These are phyloP conservation scores for Buteo buteo DNA, from an alignment of 2,113 vertebrate genomes.

Conservation along the genomic window DNA sequence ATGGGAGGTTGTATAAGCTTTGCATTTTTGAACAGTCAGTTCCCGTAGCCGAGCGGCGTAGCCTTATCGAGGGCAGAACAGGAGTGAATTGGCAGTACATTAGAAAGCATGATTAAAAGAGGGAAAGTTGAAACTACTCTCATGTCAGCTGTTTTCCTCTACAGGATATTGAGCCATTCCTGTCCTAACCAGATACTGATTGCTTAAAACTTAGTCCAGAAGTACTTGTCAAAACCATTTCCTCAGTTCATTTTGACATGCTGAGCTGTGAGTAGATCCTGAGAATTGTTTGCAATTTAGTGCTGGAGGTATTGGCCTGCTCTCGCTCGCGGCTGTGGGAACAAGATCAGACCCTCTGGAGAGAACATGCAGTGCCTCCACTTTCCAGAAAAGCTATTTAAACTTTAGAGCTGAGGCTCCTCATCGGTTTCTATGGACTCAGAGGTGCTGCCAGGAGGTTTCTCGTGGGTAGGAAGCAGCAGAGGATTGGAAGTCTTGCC, in stretches of 20 bases:
- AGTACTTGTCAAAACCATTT: constrained; percentile 79
- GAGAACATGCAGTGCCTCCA: not conserved
- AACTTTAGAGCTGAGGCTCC: not conserved
- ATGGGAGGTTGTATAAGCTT: constrained; percentile 42
- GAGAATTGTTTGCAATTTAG: constrained; percentile 51
- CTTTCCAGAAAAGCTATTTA: not conserved
- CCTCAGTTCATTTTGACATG: constrained; percentile 74
- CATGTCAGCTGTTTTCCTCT: constrained; percentile 81
- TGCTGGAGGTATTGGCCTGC: not conserved
- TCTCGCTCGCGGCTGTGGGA: not conserved
- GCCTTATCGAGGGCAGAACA: constrained; percentile 69
- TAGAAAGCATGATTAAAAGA: constrained; percentile 77
- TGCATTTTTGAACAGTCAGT: constrained; percentile 59
- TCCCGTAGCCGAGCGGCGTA: constrained; percentile 38
- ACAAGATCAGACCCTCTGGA: not conserved
- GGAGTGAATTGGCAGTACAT: constrained; percentile 76
- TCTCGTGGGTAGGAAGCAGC: not conserved
- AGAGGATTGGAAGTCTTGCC: not conserved
- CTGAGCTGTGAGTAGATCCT: constrained; percentile 68
- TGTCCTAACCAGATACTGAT: constrained; percentile 83
- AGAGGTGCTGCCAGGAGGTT: not conserved
- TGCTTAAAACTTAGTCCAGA: constrained; percentile 79
- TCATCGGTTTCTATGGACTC: not conserved
- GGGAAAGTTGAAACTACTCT: constrained; percentile 74
- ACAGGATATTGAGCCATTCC: constrained; percentile 85